Evolutionary conservation across 2,113 vertebrate species (phyloP).

Genomic region (Potamarius usumacintae): DNA sequence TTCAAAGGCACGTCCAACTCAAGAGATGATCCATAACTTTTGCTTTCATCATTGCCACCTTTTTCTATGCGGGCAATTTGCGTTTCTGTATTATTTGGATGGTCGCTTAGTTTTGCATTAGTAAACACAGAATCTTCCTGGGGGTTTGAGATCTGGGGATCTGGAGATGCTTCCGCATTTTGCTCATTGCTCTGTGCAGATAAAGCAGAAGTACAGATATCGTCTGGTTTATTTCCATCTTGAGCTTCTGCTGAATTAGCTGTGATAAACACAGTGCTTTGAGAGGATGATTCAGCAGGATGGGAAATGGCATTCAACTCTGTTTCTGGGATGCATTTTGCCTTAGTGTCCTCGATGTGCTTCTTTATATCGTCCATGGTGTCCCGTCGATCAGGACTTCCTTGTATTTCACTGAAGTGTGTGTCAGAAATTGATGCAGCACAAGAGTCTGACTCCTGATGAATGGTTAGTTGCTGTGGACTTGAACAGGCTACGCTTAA

Average conservation of each 20-base stretch:
- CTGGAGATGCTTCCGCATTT: not conserved
- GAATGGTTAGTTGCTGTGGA: not conserved
- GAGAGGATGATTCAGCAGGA: conserved; percentile 6
- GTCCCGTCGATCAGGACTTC: not conserved
- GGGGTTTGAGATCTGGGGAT: not conserved
- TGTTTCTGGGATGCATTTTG: not conserved
- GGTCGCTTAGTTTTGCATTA: not conserved
- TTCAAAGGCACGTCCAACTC: conserved; percentile 65
- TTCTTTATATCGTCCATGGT: not conserved
- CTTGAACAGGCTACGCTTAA: not conserved
- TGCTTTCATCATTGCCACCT: conserved; percentile 66
- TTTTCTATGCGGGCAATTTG: conserved; percentile 44
- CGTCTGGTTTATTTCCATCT: conserved; percentile 30
- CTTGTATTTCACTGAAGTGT: not conserved
- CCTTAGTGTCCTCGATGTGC: not conserved
- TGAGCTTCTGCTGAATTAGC: not conserved
- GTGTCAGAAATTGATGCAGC: not conserved
- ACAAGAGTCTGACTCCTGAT: not conserved
- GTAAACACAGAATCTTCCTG: not conserved
- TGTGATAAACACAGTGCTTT: not conserved
- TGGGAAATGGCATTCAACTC: not conserved
- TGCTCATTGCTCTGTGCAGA: not conserved
- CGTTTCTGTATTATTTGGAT: conserved; percentile 2
- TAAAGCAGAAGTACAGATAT: not conserved
- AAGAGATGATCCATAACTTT: conserved; percentile 70